These are phyloP conservation scores for Telmatherina bonti DNA, from an alignment of 2,797 vertebrate genomes.

Conservation along the genomic window DNA sequence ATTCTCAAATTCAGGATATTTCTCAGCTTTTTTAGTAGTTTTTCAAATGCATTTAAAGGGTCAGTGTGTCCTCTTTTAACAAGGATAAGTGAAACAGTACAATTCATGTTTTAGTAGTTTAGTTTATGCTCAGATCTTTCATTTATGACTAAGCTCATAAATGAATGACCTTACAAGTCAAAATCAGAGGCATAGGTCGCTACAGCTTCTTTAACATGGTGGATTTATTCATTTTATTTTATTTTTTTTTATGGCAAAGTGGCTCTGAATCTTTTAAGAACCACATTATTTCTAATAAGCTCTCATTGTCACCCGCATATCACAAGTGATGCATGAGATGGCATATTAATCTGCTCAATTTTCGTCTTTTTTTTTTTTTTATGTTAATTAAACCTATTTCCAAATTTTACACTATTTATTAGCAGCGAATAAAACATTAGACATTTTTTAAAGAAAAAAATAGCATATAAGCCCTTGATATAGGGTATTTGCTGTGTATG, in stretches of 20 bases:
- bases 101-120: neutral
- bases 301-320: neutral
- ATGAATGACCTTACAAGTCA: neutral
- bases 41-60: slow-evolving; percentile 19
- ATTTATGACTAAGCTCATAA: neutral
- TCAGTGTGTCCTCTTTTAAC: slow-evolving; percentile 23
- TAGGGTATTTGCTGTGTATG: too few species aligned
- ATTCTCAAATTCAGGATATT: slow-evolving; percentile 33
- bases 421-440: too few species aligned
- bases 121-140: neutral
- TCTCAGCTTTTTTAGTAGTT: slow-evolving; percentile 8
- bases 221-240: too few species aligned
- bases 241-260: neutral
- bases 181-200: neutral
- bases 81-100: neutral
- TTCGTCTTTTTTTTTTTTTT: too few species aligned
- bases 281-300: neutral
- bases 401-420: too few species aligned
- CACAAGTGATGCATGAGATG: neutral
- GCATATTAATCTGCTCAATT: too few species aligned
- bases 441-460: too few species aligned
- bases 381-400: too few species aligned
- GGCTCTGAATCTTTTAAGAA: too few species aligned
- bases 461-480: too few species aligned
- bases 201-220: neutral